Percentiles rank a stretch among this genome's conserved stretches.
Conservation (phyloP, 2,888 invertebrate genomes). For the Dilophus febrilis region DNA sequence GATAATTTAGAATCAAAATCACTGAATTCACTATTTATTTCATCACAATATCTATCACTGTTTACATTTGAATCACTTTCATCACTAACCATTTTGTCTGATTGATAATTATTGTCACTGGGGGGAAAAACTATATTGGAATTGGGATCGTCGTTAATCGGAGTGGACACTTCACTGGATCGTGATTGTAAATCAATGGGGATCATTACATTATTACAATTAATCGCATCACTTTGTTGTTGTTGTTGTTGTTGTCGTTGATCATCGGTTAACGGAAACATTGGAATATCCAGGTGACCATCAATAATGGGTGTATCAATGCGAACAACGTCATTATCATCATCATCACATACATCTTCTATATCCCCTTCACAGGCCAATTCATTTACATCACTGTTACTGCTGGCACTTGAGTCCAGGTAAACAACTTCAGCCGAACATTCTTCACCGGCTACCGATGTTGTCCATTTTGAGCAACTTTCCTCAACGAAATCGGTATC, state of each 20-base stretch:
- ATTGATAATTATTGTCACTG: conserved; percentile 1
- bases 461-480: conserved; percentile 38
- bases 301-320: conserved; percentile 17
- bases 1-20: background rate
- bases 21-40: no score
- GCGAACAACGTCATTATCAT: conserved; percentile 25
- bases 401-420: conserved; percentile 47
- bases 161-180: no score
- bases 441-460: conserved; percentile 34
- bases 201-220: no score
- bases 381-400: conserved; percentile 35
- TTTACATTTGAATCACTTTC: conserved; percentile 1
- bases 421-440: conserved; percentile 50
- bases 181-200: no score
- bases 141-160: no score
- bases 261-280: background rate
- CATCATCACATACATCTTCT: conserved; percentile 31
- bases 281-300: conserved; percentile 7
- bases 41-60: no score
- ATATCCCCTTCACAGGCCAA: conserved; percentile 27
- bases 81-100: background rate
- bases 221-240: no score
- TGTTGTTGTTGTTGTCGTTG: no score
- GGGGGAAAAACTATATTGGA: background rate
- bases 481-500: conserved; percentile 36